A percentile compares a stretch with the other conserved stretches of the same genome.
phyloP scores from a whole-genome alignment of 2,888 invertebrate species.

The Andrena hattorfiana region DNA sequence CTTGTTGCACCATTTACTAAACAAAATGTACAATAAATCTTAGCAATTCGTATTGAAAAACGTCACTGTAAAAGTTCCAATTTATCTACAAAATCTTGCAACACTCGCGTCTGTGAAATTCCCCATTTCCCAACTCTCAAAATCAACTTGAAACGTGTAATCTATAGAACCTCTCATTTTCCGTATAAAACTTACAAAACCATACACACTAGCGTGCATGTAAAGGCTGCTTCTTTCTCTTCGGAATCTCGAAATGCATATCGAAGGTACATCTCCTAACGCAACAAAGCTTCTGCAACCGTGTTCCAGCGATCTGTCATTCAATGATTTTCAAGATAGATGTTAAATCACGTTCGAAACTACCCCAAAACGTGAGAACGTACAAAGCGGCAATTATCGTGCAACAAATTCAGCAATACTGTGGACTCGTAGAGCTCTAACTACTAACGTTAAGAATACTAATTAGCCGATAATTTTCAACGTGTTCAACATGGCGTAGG shows the following conservation, averaged over 20 bases:
- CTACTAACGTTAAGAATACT: slow-evolving; percentile 19
- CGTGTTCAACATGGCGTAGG: slow-evolving; percentile 22
- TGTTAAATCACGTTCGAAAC: background rate
- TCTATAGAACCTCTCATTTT: background rate
- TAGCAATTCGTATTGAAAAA: background rate
- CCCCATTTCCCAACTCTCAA: too few species aligned
- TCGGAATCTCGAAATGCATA: slow-evolving; percentile 11
- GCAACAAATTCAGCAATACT: slow-evolving; percentile 41
- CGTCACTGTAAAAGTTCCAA: background rate
- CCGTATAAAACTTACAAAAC: background rate
- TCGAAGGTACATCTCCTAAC: background rate
- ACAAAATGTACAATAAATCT: background rate
- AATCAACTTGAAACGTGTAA: background rate
- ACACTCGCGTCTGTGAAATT: background rate
- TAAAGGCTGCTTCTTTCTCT: background rate
- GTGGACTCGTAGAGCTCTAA: slow-evolving; percentile 14
- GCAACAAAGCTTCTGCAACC: background rate
- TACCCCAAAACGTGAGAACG: background rate
- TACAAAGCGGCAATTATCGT: background rate
- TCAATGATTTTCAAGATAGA: background rate
- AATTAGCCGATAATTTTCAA: slow-evolving; percentile 14
- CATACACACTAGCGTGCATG: background rate
- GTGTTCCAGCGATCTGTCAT: background rate
- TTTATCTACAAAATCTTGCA: background rate
- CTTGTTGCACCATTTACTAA: too few species aligned